phyloP scores from a whole-genome alignment of 1,140 invertebrate genomes.

The Phocides pigmalion region DNA sequence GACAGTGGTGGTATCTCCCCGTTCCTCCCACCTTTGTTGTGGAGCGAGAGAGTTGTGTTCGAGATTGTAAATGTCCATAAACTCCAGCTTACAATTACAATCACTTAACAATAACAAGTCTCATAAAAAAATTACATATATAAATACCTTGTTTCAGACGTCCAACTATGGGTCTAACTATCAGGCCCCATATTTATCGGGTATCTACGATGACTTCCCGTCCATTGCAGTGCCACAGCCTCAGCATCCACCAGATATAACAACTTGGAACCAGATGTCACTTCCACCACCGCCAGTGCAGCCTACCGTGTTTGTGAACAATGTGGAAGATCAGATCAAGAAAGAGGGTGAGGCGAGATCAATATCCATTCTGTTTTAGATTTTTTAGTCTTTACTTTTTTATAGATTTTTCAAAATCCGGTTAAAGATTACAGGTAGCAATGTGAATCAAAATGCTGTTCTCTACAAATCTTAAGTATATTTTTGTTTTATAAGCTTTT shows the following conservation, averaged over 20 bases:
- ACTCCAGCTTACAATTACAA: too few relatives aligned
- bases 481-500: too few relatives aligned
- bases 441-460: background rate
- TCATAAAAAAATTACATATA: too few relatives aligned
- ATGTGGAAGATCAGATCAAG: constrained; percentile 74
- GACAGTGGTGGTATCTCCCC: too few relatives aligned
- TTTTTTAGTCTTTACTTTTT: background rate
- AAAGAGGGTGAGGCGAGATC: constrained; percentile 68
- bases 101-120: too few relatives aligned
- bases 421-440: background rate
- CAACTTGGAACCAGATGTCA: constrained; percentile 70
- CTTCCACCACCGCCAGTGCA: constrained; percentile 59
- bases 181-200: constrained; percentile 54
- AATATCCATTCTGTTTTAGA: background rate
- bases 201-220: constrained; percentile 72
- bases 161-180: constrained; percentile 47
- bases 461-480: too few relatives aligned
- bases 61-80: too few relatives aligned
- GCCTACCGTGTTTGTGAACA: constrained; percentile 46
- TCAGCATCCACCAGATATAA: constrained; percentile 51
- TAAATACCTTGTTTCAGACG: constrained; percentile 28
- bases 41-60: too few relatives aligned
- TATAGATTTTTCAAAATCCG: background rate
- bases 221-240: constrained; percentile 39
- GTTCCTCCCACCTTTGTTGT: too few relatives aligned